Percentiles rank a stretch among this genome's conserved stretches.
Evolutionary conservation across 2,888 invertebrate genomes (phyloP).

Genomic region (Smittia aterrima): DNA sequence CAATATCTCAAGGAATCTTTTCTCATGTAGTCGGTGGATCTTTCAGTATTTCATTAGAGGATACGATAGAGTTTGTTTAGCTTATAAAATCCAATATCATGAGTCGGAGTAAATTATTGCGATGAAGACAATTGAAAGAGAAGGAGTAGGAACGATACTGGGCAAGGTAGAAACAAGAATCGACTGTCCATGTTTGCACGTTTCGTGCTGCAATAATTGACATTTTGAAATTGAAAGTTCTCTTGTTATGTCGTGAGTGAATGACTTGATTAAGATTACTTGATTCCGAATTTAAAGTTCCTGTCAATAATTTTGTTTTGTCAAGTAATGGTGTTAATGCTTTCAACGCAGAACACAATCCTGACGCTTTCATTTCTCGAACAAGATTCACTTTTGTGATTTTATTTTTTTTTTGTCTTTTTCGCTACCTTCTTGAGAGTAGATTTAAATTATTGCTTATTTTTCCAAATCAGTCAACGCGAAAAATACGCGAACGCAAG

Average conservation of each 20-base stretch:
- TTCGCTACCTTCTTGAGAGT: conserved; percentile 39
- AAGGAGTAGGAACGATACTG: not conserved
- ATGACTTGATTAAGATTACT: not conserved
- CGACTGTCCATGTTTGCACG: not conserved
- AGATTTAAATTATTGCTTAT: conserved; percentile 42
- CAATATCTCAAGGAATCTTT: not conserved
- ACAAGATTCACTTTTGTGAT: not conserved
- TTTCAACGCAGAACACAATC: not conserved
- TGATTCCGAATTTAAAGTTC: not conserved
- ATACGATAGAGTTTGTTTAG: not conserved
- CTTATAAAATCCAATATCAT: conserved; percentile 5
- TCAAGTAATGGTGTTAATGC: conserved; percentile 15
- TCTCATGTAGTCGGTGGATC: conserved; percentile 28
- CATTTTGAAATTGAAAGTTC: conserved; percentile 31
- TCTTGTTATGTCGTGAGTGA: not conserved
- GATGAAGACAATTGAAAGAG: not conserved
- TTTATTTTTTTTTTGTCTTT: conserved; percentile 27
- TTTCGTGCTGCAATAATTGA: conserved; percentile 17
- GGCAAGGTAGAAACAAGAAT: not conserved
- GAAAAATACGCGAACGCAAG: conserved; percentile 41
- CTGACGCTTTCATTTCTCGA: not conserved
- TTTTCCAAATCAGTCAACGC: conserved; percentile 42
- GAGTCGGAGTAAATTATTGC: not conserved
- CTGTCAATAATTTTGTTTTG: not conserved
- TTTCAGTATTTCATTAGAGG: conserved; percentile 22